A percentile compares a stretch with the other conserved stretches of the same genome.
Evolutionary conservation across 2,797 vertebrate species (phyloP).

Genomic region (Sebastiscus tertius): DNA sequence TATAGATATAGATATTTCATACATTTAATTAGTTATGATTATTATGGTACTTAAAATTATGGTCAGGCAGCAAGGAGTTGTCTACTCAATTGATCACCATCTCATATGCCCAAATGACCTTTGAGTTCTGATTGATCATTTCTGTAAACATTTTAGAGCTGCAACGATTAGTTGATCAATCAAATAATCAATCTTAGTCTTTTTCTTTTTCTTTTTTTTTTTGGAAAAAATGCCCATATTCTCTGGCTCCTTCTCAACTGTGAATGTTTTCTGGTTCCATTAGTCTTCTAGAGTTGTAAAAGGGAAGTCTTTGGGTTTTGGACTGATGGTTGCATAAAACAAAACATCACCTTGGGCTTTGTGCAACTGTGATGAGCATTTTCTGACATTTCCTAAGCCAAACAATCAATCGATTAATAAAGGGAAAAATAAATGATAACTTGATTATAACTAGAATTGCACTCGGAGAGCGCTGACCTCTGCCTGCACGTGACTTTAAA

Average conservation of each 20-base stretch:
- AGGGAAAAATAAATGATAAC: too few species aligned
- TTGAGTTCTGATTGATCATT: background rate
- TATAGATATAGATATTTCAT: background rate
- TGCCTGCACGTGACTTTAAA: too few species aligned
- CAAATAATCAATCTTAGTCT: too few species aligned
- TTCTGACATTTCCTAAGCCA: background rate
- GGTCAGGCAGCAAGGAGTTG: background rate
- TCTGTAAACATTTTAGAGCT: background rate
- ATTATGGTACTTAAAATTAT: background rate
- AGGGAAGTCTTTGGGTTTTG: background rate
- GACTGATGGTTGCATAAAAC: background rate
- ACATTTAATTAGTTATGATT: background rate
- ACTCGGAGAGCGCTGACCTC: too few species aligned
- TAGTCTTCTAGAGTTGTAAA: background rate
- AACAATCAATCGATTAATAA: too few species aligned
- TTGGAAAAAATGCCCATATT: too few species aligned
- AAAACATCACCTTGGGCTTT: background rate
- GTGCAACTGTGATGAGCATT: background rate
- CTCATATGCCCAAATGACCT: background rate
- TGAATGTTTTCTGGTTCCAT: background rate
- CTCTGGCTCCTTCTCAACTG: background rate
- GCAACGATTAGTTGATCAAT: background rate
- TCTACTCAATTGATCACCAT: background rate
- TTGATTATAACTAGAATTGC: background rate
- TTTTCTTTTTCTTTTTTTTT: too few species aligned